Percentiles rank a stretch among this genome's conserved stretches.
Evolutionary conservation across 2,113 vertebrate species (phyloP).

Genomic region (Onychostoma macrolepis): DNA sequence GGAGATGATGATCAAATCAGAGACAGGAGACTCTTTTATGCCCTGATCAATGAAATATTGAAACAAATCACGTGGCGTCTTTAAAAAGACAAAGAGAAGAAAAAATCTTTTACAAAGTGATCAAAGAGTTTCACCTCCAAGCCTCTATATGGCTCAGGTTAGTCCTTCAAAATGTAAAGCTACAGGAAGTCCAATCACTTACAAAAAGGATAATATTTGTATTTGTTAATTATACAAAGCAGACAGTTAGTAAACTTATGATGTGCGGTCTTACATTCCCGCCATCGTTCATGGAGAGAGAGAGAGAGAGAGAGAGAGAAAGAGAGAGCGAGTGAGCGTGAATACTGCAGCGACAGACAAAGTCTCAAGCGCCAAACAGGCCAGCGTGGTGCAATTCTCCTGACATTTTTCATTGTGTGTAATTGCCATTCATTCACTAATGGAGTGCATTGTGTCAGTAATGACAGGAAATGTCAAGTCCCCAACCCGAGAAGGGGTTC

Average conservation of each 20-base stretch:
- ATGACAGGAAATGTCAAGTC: slow-evolving; percentile 78
- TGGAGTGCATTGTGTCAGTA: slow-evolving; percentile 70
- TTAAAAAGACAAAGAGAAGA: too few species aligned
- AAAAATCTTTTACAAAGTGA: too few species aligned
- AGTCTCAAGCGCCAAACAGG: slow-evolving; percentile 2
- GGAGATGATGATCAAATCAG: neutral
- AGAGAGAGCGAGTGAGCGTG: neutral
- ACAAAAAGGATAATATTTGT: neutral
- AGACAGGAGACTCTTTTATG: neutral
- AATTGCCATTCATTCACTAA: slow-evolving; percentile 75
- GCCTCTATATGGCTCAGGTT: too few species aligned
- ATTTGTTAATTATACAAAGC: neutral
- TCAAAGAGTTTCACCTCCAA: neutral
- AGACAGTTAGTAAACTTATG: neutral
- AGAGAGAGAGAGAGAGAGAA: neutral
- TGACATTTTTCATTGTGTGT: slow-evolving; percentile 73
- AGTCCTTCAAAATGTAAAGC: neutral
- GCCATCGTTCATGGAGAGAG: neutral
- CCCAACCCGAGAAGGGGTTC: slow-evolving; percentile 67
- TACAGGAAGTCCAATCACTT: neutral
- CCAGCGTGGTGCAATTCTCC: slow-evolving; percentile 63
- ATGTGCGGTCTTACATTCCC: slow-evolving; percentile 2
- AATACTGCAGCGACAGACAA: slow-evolving; percentile 9
- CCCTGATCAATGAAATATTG: neutral
- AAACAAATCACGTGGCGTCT: neutral